Conservation (phyloP, 2,888 invertebrate genomes). For the Phaonia tiefii region DNA sequence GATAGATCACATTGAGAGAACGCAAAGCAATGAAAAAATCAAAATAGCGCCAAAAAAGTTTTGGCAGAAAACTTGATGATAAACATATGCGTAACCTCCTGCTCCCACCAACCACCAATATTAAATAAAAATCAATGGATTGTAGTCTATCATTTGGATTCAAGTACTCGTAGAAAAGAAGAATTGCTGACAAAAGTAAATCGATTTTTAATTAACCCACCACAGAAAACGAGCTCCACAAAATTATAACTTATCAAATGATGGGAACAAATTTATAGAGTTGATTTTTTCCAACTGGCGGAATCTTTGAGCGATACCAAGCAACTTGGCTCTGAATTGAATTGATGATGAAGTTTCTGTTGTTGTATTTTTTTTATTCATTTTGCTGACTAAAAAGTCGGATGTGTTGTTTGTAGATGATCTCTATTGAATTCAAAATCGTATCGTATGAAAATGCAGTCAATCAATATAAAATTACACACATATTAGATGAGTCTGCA, state of each 20-base stretch:
- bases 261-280: conserved; percentile 51
- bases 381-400: neutral
- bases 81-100: conserved; percentile 1
- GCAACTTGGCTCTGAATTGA: neutral
- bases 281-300: neutral
- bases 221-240: conserved; percentile 30
- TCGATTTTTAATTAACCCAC: conserved; percentile 62
- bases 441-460: conserved; percentile 74
- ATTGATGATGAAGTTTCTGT: neutral
- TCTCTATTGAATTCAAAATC: conserved; percentile 38
- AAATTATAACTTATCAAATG: conserved; percentile 59
- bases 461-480: conserved; percentile 78
- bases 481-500: conserved; percentile 77
- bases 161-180: neutral
- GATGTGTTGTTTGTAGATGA: conserved; percentile 41
- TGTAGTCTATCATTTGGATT: neutral
- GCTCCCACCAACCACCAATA: neutral
- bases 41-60: neutral
- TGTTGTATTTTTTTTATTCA: neutral
- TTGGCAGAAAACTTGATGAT: neutral
- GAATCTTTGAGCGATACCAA: conserved; percentile 42
- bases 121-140: conserved; percentile 13
- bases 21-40: no score
- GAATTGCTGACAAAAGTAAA: conserved; percentile 45
- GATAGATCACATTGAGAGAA: neutral